These are phyloP conservation scores for Sebastes jordani DNA, from an alignment of 2,797 vertebrate genomes.

Conservation along the genomic window DNA sequence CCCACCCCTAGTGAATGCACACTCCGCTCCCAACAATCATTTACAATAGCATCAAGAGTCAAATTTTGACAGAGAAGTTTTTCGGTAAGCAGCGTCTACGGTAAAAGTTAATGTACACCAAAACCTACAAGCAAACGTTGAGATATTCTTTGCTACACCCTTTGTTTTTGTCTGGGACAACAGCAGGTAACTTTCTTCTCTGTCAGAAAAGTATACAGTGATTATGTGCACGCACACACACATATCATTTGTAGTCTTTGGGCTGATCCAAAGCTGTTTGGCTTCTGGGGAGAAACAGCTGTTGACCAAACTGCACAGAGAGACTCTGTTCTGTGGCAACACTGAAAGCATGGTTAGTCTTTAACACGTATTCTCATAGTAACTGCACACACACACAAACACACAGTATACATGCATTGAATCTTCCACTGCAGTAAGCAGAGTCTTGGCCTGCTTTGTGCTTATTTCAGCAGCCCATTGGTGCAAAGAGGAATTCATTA, in stretches of 20 bases:
- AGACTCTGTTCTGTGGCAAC: constrained; percentile 48
- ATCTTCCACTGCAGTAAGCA: constrained; percentile 61
- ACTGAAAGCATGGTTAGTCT: constrained; percentile 47
- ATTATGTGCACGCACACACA: constrained; percentile 20
- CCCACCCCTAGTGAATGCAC: not conserved
- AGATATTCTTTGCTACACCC: not conserved
- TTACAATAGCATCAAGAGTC: not conserved
- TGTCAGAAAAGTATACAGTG: constrained; percentile 18
- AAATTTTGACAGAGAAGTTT: not conserved
- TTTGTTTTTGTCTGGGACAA: constrained; percentile 8
- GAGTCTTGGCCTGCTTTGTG: constrained; percentile 63
- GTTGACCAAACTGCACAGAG: constrained; percentile 62
- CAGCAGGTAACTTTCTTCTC: constrained; percentile 23
- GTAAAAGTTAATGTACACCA: not conserved
- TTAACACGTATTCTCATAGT: constrained; percentile 27
- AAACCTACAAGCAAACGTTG: not conserved
- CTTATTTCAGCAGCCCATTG: constrained; percentile 81
- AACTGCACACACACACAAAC: not conserved
- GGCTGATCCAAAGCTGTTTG: constrained; percentile 52
- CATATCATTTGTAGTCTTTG: constrained; percentile 40
- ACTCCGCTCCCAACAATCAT: not conserved
- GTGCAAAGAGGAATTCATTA: constrained; percentile 81
- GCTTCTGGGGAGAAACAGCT: constrained; percentile 63
- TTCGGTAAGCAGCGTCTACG: no score
- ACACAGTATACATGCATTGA: constrained; percentile 41